Base-by-base conservation (phyloP, 2,797 vertebrate species). In the Myotis pilosus region DNA sequence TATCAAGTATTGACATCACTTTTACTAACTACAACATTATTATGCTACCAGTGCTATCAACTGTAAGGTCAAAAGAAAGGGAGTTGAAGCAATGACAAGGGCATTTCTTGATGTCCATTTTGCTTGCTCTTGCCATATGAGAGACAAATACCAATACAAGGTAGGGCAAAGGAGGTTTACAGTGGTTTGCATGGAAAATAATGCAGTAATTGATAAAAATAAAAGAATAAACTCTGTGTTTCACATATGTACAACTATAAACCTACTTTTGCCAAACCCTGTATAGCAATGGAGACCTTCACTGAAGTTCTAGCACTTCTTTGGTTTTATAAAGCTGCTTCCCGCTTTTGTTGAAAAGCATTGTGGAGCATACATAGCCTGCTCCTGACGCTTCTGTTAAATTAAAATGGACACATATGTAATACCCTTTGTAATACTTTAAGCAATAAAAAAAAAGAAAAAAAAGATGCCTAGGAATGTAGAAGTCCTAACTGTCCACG, bases 21-120 rank as follows among this genome's bases (percentile, higher is more conserved):
- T 81, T 84, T 92, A 86, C 88, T 87, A 60, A 86, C 88, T 87
- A 60, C 25, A 66, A 12, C 71, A 90, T 95, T 92, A 85, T 92
- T 91, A 51, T 96, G 80, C 84, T 81, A 69, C 57, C 62, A 80
- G 68, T 85, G 44, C 4, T 85, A 44, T 75, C 80, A 33, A 5
- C 44, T 92, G 22, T 76, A 79, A 94, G 60, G 74, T 91, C 92
- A 75, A 89, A 96, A 84, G 90, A 84, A 76, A 69, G 51, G 11
- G 22, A 86, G 25, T 20, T 55, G 25, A 93, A 71, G 30, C 20
- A 62, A 66, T 64, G 51, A 49, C 55, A 81, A 30, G 84, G 72
- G 23, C 30, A 74, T 87, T 79, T 78, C 19, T 62, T 79, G 64
- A 83, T 60, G 28, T 38, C n/a, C 44, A 28, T 0, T 87, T 79